Conservation (phyloP, 2,113 vertebrate genomes). For the Hydrolagus affinis region DNA sequence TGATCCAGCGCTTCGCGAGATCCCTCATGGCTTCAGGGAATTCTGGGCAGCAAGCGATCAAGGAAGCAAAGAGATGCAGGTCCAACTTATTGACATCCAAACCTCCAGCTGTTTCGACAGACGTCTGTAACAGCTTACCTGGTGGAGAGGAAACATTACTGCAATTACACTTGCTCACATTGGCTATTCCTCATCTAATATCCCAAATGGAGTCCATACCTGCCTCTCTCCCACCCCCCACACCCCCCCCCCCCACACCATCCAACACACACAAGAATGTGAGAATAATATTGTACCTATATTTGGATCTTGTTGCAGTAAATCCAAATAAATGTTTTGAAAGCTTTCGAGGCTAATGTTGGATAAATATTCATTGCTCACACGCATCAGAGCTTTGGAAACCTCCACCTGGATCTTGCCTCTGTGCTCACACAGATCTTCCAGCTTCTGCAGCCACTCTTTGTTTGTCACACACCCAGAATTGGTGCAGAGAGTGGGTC, state of each 20-base stretch:
- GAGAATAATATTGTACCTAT: not conserved
- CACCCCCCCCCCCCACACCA: not conserved
- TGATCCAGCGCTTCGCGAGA: not conserved
- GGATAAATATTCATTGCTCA: conserved; percentile 8
- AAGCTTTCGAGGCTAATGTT: not conserved
- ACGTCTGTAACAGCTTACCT: not conserved
- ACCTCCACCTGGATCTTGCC: not conserved
- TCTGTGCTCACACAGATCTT: not conserved
- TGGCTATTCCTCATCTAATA: not conserved
- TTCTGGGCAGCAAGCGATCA: not conserved
- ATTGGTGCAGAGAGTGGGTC: not conserved
- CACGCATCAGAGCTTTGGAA: not conserved
- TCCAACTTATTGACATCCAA: not conserved
- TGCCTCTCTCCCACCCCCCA: not conserved
- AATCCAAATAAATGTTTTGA: not conserved
- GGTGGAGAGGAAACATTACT: not conserved
- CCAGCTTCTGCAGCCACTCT: not conserved
- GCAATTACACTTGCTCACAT: not conserved
- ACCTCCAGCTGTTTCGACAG: not conserved
- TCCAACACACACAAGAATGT: not conserved
- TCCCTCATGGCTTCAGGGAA: not conserved
- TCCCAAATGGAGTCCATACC: not conserved
- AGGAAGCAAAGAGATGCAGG: not conserved
- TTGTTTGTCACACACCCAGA: not conserved
- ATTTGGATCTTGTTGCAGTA: not conserved